Base-by-base conservation (phyloP, 2,113 vertebrate species). In the Donacobius atricapilla region DNA sequence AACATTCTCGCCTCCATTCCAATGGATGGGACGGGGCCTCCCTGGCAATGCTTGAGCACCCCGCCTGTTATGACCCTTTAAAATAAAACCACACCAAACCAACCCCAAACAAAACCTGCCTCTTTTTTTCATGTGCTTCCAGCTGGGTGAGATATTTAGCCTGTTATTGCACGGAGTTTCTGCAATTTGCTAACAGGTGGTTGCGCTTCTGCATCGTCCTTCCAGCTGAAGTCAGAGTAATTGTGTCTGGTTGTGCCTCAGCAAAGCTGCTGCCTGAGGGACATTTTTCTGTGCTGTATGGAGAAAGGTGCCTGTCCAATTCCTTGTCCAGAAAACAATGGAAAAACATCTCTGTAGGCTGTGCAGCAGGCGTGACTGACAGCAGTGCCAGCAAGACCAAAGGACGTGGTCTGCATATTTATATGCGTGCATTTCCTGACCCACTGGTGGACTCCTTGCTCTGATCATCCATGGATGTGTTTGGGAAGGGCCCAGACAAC, bases 1-100 rank as follows among this genome's bases (percentile, higher is more conserved):
- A 96, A 87, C 76, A 50, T 51, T 57, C 57, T 87, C 7, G 2
- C 71, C 83, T 84, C 86, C 69, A 83, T 77, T 92, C 25, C 27
- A 84, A 61, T 11, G 58, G 89, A 51, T 72, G 54, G 93, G 73
- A 84, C 0, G 0, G 66, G 73, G 93, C 91, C 68, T 94, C 86
- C 47, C 80, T 70, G 75, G 86, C 2, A 4, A 75, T 56, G 75
- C 82, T 78, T 69, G 61, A 3, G 0, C 61, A 66, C 79, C 71
- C 61, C 63, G 84, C 75, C 87, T 25, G 0, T 76, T 87, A 89
- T 35, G 53, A 78, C 81, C 89, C 96, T 97, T 89, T 81, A 92
- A 97, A 89, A 88, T 72, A 85, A 88, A 87, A 39, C 58, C n/a
- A 28, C 56, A 76, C 66, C 70, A 93, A 93, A 72, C 69, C 81